Conservation (phyloP, 2,797 vertebrate species). For the Galagoides demidoff region DNA sequence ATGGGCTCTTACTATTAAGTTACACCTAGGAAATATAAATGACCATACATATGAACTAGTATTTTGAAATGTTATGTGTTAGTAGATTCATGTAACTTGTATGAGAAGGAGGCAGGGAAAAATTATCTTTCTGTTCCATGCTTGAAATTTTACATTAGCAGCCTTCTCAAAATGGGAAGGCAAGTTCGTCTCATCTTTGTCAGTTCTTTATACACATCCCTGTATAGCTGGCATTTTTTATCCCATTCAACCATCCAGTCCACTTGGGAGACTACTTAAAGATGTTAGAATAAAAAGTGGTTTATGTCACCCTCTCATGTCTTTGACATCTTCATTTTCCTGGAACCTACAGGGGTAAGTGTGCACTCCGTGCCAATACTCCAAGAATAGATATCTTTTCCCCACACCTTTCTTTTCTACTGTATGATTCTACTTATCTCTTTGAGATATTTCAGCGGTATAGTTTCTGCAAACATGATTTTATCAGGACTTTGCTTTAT, state of each 20-base stretch:
- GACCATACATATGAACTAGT: conserved; percentile 54
- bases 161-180: conserved; percentile 27
- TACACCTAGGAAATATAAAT: conserved; percentile 23
- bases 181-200: background rate
- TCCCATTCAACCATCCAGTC: conserved; percentile 48
- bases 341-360: conserved; percentile 29
- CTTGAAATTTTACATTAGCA: conserved; percentile 41
- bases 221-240: conserved; percentile 29
- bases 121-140: conserved; percentile 44
- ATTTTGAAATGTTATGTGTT: conserved; percentile 53
- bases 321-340: conserved; percentile 68
- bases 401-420: conserved; percentile 7
- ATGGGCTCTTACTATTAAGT: background rate
- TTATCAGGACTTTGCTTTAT: conserved; percentile 55
- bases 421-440: conserved; percentile 53
- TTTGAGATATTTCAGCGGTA: conserved; percentile 47
- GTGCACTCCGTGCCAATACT: conserved; percentile 32
- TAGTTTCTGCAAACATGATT: conserved; percentile 59
- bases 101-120: conserved; percentile 30
- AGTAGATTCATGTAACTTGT: conserved; percentile 53
- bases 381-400: conserved; percentile 38
- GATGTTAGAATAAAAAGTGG: conserved; percentile 63
- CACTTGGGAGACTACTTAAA: conserved; percentile 55
- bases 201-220: conserved; percentile 13
- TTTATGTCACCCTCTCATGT: conserved; percentile 49